Evolutionary conservation across 2,797 vertebrate genomes (phyloP), one percentile per base, ranked within the genome.

Genomic region (Furcifer pardalis): DNA sequence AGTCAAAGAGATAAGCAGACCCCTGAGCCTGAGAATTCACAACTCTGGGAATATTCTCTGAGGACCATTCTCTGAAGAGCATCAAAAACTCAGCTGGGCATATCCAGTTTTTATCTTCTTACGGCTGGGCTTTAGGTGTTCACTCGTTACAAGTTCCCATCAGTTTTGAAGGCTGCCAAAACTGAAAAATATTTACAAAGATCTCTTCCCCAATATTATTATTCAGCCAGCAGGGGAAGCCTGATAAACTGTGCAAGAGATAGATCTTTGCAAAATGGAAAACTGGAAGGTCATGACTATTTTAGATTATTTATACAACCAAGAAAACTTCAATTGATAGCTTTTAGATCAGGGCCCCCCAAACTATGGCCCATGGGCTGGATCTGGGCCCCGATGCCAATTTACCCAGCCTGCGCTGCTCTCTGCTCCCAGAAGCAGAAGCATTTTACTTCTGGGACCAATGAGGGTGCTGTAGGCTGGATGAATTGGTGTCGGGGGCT

Each of bases 1-100:
- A 92, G 78, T 63, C 78, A 46, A 66, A 89, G 74, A 79, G 59
- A 85, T 88, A 90, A 81, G 0, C 32, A 81, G 71, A 83, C 75
- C 2, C 32, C 25, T 79, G 7, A 0, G n/a, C 23, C 0, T 60
- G 84, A 52, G 77, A 88, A 35, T 27, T 69, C 15, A 68, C 46
- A 85, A 49, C 46, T 81, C 83, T 89, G 78, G 85, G 40, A 85
- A 87, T 68, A 59, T 85, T 65, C 81, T 68, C 19, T 10, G 80
- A 75, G 68, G 84, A 84, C 83, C 80, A 8, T 73, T 88, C 63
- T 83, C 32, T 23, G 44, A 85, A 52, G 42, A 81, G 86, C 75
- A 78, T 79, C 89, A 84, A 84, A 35, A 25, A 73, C 30, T 32
- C 59, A 73, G 59, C 0, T 13, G 56, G 44, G 81, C 59, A 89